Base-by-base conservation (phyloP, 2,888 invertebrate species). In the Drosophila nigricruria region DNA sequence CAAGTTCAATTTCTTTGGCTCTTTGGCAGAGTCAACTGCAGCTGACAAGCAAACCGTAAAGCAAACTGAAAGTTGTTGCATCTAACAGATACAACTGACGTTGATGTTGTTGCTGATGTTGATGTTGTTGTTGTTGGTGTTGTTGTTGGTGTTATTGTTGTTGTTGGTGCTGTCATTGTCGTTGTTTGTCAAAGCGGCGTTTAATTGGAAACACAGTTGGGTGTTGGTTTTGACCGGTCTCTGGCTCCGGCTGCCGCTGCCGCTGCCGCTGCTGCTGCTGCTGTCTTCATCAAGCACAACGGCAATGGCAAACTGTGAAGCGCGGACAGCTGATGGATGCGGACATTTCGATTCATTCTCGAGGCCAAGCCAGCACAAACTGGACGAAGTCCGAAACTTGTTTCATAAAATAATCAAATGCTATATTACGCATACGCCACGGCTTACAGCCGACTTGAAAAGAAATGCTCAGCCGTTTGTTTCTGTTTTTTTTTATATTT, bases 191-290 rank as follows among this genome's bases (percentile, higher is more conserved):
- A 63, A 78, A 81, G 79, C 77, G 81, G 87, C 87, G 82, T 89
- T 85, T 85, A 85, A 85, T 85, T 85, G 84, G 84, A 85, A 85
- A 90, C 89, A 86, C 84, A 85, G 84, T 85, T 90, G 90, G 84
- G 90, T 90, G 90, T 90, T 85, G 82, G 56, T 79, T 79, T 78
- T 88, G 87, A 88, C 89, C 82, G 82, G 85, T 89, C 76, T 82
- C 62, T 14, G 45, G 50, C 52, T 56, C 43, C 14, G 27, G 62
- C 76, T 45, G 30, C 8, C 76, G 77, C 79, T 70, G 85, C 8
- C 8, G 6, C 30, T 6, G 30, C 30, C 27, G 32, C 8, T 30
- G 6, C 30, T 6, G 30, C 30, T 47, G 32, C 16, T 82, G 81
- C 82, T 70, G 85, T 81, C 81, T 81, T 84, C 82, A 81, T 81